phyloP scores from a whole-genome alignment of 2,797 vertebrate genomes.

The Podarcis lilfordi region DNA sequence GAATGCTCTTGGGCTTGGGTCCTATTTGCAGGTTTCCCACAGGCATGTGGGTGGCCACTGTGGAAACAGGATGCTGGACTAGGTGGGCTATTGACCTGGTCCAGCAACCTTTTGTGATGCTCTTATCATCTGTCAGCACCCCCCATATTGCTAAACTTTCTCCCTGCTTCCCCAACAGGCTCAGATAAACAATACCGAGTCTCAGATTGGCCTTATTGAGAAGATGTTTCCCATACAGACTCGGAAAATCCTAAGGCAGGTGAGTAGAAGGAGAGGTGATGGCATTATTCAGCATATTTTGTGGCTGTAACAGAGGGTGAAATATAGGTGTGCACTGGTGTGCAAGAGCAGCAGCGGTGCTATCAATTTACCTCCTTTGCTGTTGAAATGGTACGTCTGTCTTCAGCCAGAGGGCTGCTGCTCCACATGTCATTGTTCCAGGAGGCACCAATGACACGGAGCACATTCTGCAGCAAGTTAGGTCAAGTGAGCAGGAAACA shows the following conservation, averaged over 20 bases:
- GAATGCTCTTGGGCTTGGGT: no score
- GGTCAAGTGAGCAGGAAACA: background rate
- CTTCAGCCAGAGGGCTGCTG: background rate
- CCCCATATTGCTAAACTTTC: background rate
- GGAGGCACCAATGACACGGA: background rate
- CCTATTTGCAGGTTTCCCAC: no score
- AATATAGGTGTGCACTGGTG: no score
- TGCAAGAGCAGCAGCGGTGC: background rate
- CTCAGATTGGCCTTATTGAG: constrained; percentile 45
- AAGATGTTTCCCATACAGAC: constrained; percentile 60
- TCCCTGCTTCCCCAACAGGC: constrained; percentile 23
- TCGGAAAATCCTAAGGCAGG: constrained; percentile 70
- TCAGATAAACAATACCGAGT: constrained; percentile 37
- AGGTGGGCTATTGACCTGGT: no score
- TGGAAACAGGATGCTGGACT: no score
- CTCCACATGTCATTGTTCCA: background rate
- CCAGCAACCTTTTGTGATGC: no score
- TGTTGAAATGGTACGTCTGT: background rate
- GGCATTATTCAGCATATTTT: background rate
- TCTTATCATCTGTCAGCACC: background rate
- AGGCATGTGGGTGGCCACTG: no score
- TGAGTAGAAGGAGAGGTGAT: constrained; percentile 48
- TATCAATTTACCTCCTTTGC: background rate
- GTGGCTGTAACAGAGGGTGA: background rate
- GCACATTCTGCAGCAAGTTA: background rate